A percentile compares a stretch with the other conserved stretches of the same genome.
These are phyloP conservation scores for Ferdinandea cuprea DNA, from an alignment of 2,888 invertebrate species.

Conservation along the genomic window DNA sequence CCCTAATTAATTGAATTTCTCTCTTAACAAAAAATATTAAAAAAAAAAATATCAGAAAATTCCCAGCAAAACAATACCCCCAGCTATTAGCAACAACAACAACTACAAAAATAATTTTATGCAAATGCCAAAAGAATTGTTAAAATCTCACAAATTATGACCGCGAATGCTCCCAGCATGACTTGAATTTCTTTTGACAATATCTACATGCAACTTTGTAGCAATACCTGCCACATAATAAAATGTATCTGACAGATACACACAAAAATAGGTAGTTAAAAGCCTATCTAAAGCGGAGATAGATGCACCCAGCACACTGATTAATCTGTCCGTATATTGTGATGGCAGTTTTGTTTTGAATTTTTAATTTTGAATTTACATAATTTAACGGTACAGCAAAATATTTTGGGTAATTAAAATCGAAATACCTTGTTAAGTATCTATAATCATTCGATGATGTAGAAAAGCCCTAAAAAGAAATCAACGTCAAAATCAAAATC, in stretches of 20 bases:
- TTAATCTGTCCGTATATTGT: slow-evolving; percentile 48
- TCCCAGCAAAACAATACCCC: neutral
- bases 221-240: neutral
- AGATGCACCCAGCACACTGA: slow-evolving; percentile 36
- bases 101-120: slow-evolving; percentile 38
- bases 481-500: neutral
- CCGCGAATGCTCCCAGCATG: slow-evolving; percentile 36
- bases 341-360: slow-evolving; percentile 14
- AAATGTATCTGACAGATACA: slow-evolving; percentile 24
- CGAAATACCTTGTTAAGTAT: slow-evolving; percentile 37
- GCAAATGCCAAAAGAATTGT: slow-evolving; percentile 45
- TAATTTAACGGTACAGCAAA: slow-evolving; percentile 53
- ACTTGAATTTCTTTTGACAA: slow-evolving; percentile 60
- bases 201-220: neutral
- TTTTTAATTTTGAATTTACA: slow-evolving; percentile 58
- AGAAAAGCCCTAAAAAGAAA: neutral
- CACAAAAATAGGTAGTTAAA: neutral
- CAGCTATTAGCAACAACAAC: neutral
- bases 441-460: slow-evolving; percentile 49
- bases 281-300: neutral
- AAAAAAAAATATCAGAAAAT: neutral
- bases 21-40: slow-evolving; percentile 6
- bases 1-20: slow-evolving; percentile 52
- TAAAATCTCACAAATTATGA: slow-evolving; percentile 51
- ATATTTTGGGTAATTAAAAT: slow-evolving; percentile 68